A percentile compares a stretch with the other conserved stretches of the same genome.
Evolutionary conservation across 1,140 invertebrate genomes (phyloP).

Genomic region (Stegodyphus dumicola): DNA sequence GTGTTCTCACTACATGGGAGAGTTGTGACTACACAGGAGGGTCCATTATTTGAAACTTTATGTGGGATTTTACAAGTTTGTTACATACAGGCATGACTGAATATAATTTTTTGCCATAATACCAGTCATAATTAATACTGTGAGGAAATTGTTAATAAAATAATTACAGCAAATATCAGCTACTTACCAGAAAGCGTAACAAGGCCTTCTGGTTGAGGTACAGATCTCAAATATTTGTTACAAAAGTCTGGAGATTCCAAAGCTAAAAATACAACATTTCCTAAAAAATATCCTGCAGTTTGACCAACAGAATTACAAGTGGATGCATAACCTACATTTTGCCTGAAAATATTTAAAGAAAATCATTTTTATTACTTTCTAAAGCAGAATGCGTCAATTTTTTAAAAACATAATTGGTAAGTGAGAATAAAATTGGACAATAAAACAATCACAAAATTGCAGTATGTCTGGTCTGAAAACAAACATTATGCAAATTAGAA

Average conservation of each 20-base stretch:
- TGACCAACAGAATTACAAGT: constrained; percentile 99
- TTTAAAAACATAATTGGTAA: too few species aligned
- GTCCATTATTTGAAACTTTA: too few species aligned
- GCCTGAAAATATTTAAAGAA: constrained; percentile 70
- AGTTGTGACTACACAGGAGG: too few species aligned
- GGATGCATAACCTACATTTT: constrained; percentile 97
- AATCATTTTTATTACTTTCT: too few species aligned
- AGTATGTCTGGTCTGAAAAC: neutral
- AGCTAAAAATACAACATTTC: constrained; percentile 96
- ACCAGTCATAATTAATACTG: too few species aligned
- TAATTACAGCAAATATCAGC: neutral
- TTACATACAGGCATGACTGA: too few species aligned
- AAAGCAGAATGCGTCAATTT: too few species aligned
- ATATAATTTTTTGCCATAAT: too few species aligned
- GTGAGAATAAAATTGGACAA: neutral
- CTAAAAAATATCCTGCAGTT: constrained; percentile 96
- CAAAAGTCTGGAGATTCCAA: constrained; percentile 97
- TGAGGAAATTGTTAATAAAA: too few species aligned
- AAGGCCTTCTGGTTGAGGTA: constrained; percentile 79
- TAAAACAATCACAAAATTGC: constrained; percentile 17
- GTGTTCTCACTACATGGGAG: too few species aligned
- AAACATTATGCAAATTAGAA: neutral
- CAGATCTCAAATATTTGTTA: constrained; percentile 87
- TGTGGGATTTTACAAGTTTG: too few species aligned
- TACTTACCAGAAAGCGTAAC: constrained; percentile 83